Conservation (phyloP, 2,888 invertebrate species). For the Loripinus fragilis region DNA sequence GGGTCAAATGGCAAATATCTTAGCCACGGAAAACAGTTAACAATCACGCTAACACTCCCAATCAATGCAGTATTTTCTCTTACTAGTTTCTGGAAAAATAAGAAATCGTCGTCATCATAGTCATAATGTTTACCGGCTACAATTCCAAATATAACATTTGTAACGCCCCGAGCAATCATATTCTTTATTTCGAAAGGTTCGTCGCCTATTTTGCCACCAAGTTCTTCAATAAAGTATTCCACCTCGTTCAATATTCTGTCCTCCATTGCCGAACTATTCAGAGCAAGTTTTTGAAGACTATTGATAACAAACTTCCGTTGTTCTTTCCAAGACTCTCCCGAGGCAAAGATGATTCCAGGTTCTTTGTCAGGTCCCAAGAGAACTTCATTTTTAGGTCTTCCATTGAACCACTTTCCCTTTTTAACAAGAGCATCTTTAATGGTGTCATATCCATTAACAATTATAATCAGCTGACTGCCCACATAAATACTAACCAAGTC, state of each 20-base stretch:
- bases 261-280: constrained; percentile 49
- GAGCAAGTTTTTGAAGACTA: constrained; percentile 53
- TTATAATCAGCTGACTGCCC: constrained; percentile 59
- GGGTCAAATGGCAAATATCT: constrained; percentile 38
- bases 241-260: constrained; percentile 51
- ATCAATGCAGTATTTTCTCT: constrained; percentile 32
- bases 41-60: constrained; percentile 17
- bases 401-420: constrained; percentile 59
- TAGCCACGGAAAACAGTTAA: constrained; percentile 45
- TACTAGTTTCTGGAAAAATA: constrained; percentile 22
- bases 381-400: constrained; percentile 52
- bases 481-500: constrained; percentile 63
- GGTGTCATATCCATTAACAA: constrained; percentile 60
- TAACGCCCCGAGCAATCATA: constrained; percentile 36
- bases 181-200: constrained; percentile 31
- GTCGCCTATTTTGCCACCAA: constrained; percentile 14
- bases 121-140: constrained; percentile 45
- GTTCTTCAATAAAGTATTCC: constrained; percentile 36
- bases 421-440: constrained; percentile 65
- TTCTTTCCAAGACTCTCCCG: constrained; percentile 49
- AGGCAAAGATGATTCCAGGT: constrained; percentile 23
- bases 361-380: neutral
- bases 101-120: constrained; percentile 51
- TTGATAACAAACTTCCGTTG: constrained; percentile 49
- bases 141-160: constrained; percentile 51